A percentile compares a stretch with the other conserved stretches of the same genome.
These are phyloP conservation scores for Tenthredo scrophulariae DNA, from an alignment of 2,888 invertebrate genomes.

Conservation along the genomic window DNA sequence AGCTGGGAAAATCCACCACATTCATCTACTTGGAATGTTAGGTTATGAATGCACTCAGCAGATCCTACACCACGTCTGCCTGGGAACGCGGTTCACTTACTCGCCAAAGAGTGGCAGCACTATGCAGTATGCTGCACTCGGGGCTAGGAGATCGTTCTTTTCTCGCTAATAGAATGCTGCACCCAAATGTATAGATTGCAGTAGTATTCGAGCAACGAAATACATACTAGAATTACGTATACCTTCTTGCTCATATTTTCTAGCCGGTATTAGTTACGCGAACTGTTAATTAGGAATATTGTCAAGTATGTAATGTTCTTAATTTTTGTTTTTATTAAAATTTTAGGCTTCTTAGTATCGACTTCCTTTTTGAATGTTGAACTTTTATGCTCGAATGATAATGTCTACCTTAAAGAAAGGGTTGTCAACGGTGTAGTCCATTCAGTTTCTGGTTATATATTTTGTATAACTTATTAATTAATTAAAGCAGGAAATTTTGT, in stretches of 20 bases:
- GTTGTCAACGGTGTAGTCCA: neutral
- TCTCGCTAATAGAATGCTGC: neutral
- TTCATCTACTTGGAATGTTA: constrained; percentile 43
- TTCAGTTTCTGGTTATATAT: neutral
- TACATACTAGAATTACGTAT: neutral
- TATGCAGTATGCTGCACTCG: constrained; percentile 41
- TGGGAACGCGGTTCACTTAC: constrained; percentile 31
- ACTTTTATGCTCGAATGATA: neutral
- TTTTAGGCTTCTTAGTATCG: neutral
- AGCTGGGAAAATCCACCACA: constrained; percentile 18
- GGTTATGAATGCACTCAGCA: constrained; percentile 21
- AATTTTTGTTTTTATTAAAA: neutral
- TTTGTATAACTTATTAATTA: neutral
- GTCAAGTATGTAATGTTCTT: neutral
- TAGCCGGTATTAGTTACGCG: too few species aligned
- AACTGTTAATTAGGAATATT: too few species aligned
- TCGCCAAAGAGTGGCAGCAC: constrained; percentile 34
- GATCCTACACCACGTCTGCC: neutral
- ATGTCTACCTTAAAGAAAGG: neutral
- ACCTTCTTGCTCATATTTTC: neutral
- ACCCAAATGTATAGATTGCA: neutral
- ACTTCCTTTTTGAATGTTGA: neutral
- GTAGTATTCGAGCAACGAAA: neutral
- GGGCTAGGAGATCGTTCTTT: constrained; percentile 42
- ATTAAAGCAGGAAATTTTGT: too few species aligned